Evolutionary conservation across 2,797 vertebrate genomes (phyloP), one percentile per base, ranked within the genome.

Genomic region (Takifugu ocellatus): DNA sequence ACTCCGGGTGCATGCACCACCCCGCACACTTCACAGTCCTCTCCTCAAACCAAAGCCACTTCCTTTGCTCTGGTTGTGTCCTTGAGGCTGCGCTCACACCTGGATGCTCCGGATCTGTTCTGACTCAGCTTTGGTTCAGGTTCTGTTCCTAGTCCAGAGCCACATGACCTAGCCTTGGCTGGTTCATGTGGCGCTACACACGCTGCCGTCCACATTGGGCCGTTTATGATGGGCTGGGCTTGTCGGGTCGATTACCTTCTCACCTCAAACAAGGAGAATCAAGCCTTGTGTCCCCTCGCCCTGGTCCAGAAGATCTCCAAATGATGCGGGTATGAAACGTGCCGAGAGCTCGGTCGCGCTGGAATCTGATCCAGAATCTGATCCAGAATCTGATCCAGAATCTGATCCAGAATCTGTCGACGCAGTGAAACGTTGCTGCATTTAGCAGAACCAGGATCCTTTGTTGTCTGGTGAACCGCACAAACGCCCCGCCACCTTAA

Each of bases 31-130:
- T 57, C 62, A 63, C 54, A 63, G 53, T 63, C 45, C 42, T 53
- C 9, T n/a, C 50, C 80, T 68, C 12, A 75, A 76, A 79, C 80
- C 80, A 82, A 84, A 80, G 78, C 74, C 61, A 64, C 63, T 63
- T 51, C 54, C 61, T 68, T 63, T 46, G 66, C 63, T 64, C 49
- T 49, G 51, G 81, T 74, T 25, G 29, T n/a, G 25, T 57, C 64
- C 72, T 68, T 72, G 81, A 39, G 12, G 12, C 36, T 14, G 36
- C 36, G 2, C 14, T 39, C 36, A 14, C 36, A 12, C 4, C 36
- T 14, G 12, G 36, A 14, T 14, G 36, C 11, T 39, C 14, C 14
- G 36, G 36, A 39, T 2, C 8, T 33, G 33, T 33, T 9, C 31
- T 33, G 31, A 33, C 11, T 12, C 33, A 11, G 10, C 12, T 11